Base-by-base conservation (phyloP, 2,113 vertebrate genomes). In the Equus quagga region DNA sequence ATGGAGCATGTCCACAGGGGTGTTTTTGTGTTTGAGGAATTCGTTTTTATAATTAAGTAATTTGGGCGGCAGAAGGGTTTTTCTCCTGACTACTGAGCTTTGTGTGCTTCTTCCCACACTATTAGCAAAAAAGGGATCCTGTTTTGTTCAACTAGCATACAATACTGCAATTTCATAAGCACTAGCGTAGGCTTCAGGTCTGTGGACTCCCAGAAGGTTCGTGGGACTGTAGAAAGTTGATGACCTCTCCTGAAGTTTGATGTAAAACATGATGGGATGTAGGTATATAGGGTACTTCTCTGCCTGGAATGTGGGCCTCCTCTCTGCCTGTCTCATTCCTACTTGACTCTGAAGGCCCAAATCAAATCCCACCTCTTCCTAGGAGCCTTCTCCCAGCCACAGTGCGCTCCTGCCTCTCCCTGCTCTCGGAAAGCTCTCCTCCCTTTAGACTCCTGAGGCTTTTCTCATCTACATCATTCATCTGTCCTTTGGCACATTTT, bases 21-120 rank as follows among this genome's bases (percentile, higher is more conserved):
- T 78, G 13, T 76, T 36, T 65, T 82, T 46, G 44, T 79, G 44
- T 49, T 64, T 87, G n/a, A 93, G 17, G 83, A 83, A 89, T 86
- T 79, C 18, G 21, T 51, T 92, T 90, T 81, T 78, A 56, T 44
- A 96, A 73, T 76, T 92, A 91, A 95, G 44, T 75, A 69, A 81
- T 41, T 75, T 69, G 85, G 5, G 8, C 28, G 3, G 8, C 54
- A 80, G 58, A 44, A 89, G 23, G 15, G 9, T 41, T 96, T 94
- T 91, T 82, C 31, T 64, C 51, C 41, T 54, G 33, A 41, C 9
- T 87, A 58, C 18, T 9, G 13, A 73, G 46, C 49, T 18, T 19
- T 62, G 3, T 84, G 13, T 64, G 36, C 28, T 83, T 33, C 56
- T 87, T 92, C 70, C 28, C 85, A 58, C 24, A 67, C 9, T 58